These are phyloP conservation scores for Merops nubicus DNA, from an alignment of 2,113 vertebrate genomes.

Conservation along the genomic window DNA sequence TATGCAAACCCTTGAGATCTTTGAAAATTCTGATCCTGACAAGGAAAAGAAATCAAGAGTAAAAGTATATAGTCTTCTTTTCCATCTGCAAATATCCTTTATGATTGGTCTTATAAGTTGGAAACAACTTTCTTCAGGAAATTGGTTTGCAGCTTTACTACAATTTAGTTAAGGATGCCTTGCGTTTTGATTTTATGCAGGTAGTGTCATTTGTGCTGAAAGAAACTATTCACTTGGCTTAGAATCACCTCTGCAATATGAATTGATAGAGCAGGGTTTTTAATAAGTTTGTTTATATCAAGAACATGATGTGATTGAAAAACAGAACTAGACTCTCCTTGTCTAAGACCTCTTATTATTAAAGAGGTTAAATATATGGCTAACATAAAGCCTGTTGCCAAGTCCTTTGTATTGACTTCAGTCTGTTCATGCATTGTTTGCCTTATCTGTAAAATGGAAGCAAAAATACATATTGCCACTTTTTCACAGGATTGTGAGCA, in stretches of 20 bases:
- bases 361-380: not conserved
- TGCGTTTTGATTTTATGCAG: not conserved
- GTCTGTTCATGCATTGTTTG: not conserved
- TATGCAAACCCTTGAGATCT: not conserved
- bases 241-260: not conserved
- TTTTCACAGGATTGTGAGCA: not conserved
- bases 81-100: not conserved
- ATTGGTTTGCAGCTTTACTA: not conserved
- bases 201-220: not conserved
- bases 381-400: not conserved
- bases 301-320: not conserved
- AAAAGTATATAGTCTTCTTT: not conserved
- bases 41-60: not conserved
- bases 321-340: not conserved
- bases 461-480: rapidly evolving
- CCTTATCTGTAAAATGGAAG: not conserved
- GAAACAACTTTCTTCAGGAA: not conserved
- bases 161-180: not conserved
- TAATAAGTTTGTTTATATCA: not conserved
- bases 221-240: not conserved
- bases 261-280: not conserved
- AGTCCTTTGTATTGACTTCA: not conserved
- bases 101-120: not conserved
- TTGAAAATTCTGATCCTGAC: not conserved
- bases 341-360: not conserved